phyloP scores from a whole-genome alignment of 2,113 vertebrate genomes.

The Octodon degus region DNA sequence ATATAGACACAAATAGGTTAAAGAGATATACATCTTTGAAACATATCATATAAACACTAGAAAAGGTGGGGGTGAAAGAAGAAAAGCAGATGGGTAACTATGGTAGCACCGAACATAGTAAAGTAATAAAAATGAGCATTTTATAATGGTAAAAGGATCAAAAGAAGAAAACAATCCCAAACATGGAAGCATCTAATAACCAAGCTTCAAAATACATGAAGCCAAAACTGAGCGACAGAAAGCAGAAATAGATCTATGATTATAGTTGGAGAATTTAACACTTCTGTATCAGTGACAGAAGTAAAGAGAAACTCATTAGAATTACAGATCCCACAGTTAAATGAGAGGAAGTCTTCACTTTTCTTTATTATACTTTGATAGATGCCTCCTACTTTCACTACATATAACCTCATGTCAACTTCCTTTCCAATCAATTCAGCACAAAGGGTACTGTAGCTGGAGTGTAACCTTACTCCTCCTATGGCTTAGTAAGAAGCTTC shows the following conservation, averaged over 20 bases:
- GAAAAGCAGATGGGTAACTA: neutral
- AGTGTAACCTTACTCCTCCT: neutral
- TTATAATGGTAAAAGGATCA: neutral
- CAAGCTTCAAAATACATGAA: neutral
- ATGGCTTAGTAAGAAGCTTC: neutral
- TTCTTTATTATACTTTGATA: neutral
- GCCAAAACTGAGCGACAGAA: neutral
- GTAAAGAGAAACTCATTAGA: neutral
- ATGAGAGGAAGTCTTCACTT: neutral
- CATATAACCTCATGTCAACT: neutral
- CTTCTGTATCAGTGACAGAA: neutral
- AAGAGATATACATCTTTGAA: neutral
- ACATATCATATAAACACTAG: neutral
- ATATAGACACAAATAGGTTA: neutral
- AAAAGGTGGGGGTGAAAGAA: neutral
- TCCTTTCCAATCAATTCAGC: neutral
- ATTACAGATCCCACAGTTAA: neutral
- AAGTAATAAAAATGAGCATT: neutral
- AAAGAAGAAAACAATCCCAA: neutral
- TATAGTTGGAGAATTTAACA: neutral
- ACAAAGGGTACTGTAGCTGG: neutral
- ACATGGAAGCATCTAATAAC: neutral
- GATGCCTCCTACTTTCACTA: neutral
- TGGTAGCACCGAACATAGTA: neutral
- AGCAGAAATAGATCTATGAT: neutral